Conservation (phyloP, 1,140 invertebrate genomes). For the Ephestia elutella region DNA sequence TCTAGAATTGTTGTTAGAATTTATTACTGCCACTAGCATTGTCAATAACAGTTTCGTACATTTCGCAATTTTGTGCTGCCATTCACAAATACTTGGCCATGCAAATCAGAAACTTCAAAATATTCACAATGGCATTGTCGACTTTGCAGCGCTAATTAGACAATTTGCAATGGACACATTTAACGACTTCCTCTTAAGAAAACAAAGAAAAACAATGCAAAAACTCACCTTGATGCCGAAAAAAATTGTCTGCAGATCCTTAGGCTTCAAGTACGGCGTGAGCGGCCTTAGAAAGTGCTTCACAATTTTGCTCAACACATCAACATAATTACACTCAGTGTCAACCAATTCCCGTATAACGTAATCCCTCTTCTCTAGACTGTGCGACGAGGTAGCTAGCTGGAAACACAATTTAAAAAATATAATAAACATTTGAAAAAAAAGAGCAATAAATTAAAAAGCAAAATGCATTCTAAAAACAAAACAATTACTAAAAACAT, state of each 20-base stretch:
- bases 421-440: conserved; percentile 3
- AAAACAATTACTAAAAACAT: conserved; percentile 30
- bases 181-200: not conserved
- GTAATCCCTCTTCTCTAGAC: conserved; percentile 93
- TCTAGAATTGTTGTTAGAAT: too few relatives aligned
- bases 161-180: not conserved
- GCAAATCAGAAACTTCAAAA: too few relatives aligned
- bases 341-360: conserved; percentile 96
- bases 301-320: conserved; percentile 92
- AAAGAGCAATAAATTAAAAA: conserved; percentile 17
- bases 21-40: too few relatives aligned
- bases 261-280: conserved; percentile 80
- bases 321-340: conserved; percentile 97
- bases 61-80: too few relatives aligned
- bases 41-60: too few relatives aligned
- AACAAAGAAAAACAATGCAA: not conserved
- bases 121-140: not conserved
- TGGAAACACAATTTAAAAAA: conserved; percentile 34
- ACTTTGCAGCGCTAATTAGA: not conserved
- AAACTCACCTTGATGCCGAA: conserved; percentile 88
- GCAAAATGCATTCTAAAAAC: conserved; percentile 31
- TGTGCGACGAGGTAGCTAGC: conserved; percentile 76
- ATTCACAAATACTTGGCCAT: too few relatives aligned
- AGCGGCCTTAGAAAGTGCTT: conserved; percentile 87
- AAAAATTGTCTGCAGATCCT: conserved; percentile 88